Evolutionary conservation across 2,113 vertebrate genomes (phyloP).

Genomic region (Ia io): DNA sequence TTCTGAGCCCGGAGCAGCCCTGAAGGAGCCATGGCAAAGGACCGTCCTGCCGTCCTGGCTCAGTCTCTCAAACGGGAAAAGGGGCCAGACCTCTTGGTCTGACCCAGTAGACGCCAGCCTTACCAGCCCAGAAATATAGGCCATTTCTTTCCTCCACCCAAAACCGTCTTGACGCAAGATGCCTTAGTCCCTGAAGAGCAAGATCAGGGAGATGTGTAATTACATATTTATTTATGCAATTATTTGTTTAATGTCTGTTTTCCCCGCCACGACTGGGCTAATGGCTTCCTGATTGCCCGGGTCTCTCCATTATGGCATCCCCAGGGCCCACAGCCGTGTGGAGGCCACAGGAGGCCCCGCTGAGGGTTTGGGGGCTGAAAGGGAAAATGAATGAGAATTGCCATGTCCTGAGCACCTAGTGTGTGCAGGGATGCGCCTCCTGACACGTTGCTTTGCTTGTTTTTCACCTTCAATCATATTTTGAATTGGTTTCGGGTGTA

Average conservation of each 20-base stretch:
- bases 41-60: not conserved
- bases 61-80: not conserved
- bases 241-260: slow-evolving; percentile 42
- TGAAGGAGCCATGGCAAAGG: not conserved
- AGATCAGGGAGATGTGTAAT: not conserved
- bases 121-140: not conserved
- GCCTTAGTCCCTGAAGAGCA: not conserved
- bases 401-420: not conserved
- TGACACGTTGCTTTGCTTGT: not conserved
- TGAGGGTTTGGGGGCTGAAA: not conserved
- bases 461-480: not conserved
- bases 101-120: not conserved
- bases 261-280: not conserved
- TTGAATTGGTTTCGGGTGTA: not conserved
- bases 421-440: not conserved
- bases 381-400: not conserved
- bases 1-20: not conserved
- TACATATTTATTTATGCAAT: slow-evolving; percentile 18
- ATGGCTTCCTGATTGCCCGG: not conserved
- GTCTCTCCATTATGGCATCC: not conserved
- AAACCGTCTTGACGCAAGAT: not conserved
- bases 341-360: not conserved
- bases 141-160: not conserved
- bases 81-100: not conserved
- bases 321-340: not conserved